Conservation (phyloP, 35 echinoderm and acorn worm species). For the Apostichopus parvimensis region DNA sequence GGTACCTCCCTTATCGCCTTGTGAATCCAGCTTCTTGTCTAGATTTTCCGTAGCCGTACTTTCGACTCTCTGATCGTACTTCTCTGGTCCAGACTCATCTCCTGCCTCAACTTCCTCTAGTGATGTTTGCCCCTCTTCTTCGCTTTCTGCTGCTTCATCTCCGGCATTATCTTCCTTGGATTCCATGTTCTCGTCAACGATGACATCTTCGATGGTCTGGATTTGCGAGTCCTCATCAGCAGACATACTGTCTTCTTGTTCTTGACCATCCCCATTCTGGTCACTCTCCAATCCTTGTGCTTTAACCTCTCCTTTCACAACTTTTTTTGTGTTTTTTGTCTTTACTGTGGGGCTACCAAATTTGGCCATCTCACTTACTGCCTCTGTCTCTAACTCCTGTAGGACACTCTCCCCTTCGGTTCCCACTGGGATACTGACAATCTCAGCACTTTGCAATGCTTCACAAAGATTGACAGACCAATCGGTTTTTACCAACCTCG, state of each 20-base stretch:
- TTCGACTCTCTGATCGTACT: not conserved
- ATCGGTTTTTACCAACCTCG: not conserved
- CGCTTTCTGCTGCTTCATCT: no score
- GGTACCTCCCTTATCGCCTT: not conserved
- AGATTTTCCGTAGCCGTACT: not conserved
- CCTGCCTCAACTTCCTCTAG: not conserved
- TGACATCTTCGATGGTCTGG: not conserved
- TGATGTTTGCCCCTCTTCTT: not conserved
- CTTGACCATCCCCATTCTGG: not conserved
- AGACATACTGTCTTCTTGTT: not conserved
- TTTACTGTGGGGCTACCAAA: not conserved
- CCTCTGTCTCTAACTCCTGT: not conserved
- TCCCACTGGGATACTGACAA: not conserved
- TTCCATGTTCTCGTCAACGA: not conserved
- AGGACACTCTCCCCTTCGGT: constrained; percentile 11
- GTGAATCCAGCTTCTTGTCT: not conserved
- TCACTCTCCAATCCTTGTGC: not conserved
- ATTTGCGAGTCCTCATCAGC: not conserved
- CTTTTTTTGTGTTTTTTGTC: not conserved
- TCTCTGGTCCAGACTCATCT: not conserved
- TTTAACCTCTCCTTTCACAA: not conserved
- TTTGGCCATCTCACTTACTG: no score
- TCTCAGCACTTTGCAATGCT: constrained; percentile 27
- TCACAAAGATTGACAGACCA: not conserved
- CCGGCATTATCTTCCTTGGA: not conserved